Evolutionary conservation across 2,797 vertebrate genomes (phyloP), one percentile per base, ranked within the genome.

Genomic region (Adelosebastes latens): DNA sequence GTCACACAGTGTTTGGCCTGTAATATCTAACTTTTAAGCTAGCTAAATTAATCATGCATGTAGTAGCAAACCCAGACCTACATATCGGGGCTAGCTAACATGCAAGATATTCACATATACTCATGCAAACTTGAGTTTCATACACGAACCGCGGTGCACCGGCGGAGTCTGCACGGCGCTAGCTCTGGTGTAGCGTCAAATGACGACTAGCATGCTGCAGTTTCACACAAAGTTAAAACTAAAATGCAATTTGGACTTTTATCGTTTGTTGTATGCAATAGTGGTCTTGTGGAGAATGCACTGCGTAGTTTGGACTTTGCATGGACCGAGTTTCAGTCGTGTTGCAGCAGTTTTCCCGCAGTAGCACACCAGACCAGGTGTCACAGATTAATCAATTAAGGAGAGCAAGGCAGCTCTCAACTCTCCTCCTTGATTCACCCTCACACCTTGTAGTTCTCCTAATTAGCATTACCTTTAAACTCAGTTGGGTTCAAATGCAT

Each of bases 311-410:
- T 18, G 3, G 8, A 4, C n/a, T 11, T 71, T 10, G 4, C n/a
- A 22, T 31, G 22, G 14, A 20, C 11, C 4, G 27, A 8, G 25
- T 52, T 49, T 32, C 8, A 12, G 7, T 36, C 5, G 10, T 1
- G 52, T 5, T 24, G 77, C 16, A 25, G 59, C 63, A 24, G 16
- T 13, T 24, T 59, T 14, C 5, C 52, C 6, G 66, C 81, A 31
- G 79, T 5, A 18, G 63, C 85, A 18, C 89, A 16, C 39, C 39
- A 16, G 3, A 25, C 16, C 49, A 87, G 86, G 83, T 91, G 90
- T 39, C 3, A 1, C 58, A 12, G 20, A 72, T 85, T 29, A 81
- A 12, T 68, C 32, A 81, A 89, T 91, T 75, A 52, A 77, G 25
- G 36, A 39, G 36, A 39, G 14, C 25, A 1, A 10, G 25, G 34